These are phyloP conservation scores for Seira musarum DNA, from an alignment of 2,888 invertebrate genomes.

Conservation along the genomic window DNA sequence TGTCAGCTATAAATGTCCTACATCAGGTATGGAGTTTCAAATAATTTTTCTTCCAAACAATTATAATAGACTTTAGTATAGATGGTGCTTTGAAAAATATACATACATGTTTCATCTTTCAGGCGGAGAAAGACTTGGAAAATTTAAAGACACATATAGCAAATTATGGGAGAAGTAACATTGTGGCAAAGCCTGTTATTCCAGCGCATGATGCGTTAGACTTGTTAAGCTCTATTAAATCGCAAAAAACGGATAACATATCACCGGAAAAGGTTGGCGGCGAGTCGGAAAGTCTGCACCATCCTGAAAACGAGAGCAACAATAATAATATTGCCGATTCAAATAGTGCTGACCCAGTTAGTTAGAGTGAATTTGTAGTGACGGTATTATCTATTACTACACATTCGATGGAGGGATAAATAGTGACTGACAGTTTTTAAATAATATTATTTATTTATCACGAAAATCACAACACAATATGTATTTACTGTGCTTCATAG, in stretches of 20 bases:
- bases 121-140: constrained; percentile 69
- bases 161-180: constrained; percentile 20
- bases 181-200: constrained; percentile 17
- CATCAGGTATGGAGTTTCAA: constrained; percentile 66
- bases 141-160: constrained; percentile 65
- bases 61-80: too few relatives aligned
- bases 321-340: neutral
- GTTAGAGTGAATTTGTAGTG: neutral
- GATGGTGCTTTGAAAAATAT: neutral
- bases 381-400: too few relatives aligned
- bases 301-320: neutral
- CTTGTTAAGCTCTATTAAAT: neutral
- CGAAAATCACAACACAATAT: too few relatives aligned
- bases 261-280: neutral
- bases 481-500: too few relatives aligned
- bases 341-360: neutral
- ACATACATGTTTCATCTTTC: constrained; percentile 20
- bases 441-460: too few relatives aligned
- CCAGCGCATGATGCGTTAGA: neutral
- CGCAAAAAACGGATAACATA: neutral
- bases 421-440: too few relatives aligned
- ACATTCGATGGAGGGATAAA: too few relatives aligned
- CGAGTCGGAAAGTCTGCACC: too few relatives aligned
- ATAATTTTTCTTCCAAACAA: too few relatives aligned
- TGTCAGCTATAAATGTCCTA: constrained; percentile 72